Base-by-base conservation (phyloP, 2,113 vertebrate genomes). In the Maccullochella peelii region DNA sequence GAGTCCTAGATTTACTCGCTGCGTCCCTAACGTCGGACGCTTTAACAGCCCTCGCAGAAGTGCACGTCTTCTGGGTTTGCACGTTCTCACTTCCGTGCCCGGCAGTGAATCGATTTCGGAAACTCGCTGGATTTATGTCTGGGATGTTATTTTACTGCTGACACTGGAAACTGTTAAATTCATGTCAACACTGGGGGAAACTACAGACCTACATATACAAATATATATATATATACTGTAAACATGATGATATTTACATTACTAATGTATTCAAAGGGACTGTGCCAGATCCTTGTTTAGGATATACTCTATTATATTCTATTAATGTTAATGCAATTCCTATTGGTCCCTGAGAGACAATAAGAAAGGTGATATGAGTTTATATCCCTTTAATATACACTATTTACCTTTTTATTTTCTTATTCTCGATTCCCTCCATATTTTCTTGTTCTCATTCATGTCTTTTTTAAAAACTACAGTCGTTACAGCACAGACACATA, bases 121-220 rank as follows among this genome's bases (percentile, higher is more conserved):
- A 58, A 61, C 61, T 55, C 11, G 2, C 74, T 55, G 61, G 79
- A 92, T 90, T 91, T 82, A 92, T 90, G 83, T 79, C 49, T 7
- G 49, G n/a, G 73, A 77, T 59, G 52, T 40, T 77, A 25, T 83
- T 79, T 87, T 83, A 86, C 72, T 62, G 83, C 85, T 86, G 82
- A 89, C 76, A 27, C 77, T 47, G 79, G 27, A 67, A 84, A 88
- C 77, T 77, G 76, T 80, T 50, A 67, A 74, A 83, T 54, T 36
- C 49, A 66, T 50, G 54, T 67, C 61, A 71, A 73, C 79, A 75
- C 54, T 21, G 2, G 21, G 61, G 33, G 36, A 25, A 67, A 62
- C 36, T 33, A 36, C 54, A 55, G 30, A 66, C 30, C 59, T 50
- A 80, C 23, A 59, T 63, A 25, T 40, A 58, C 16, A 73, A 20